These are phyloP conservation scores for Porites australiensis DNA, from an alignment of 64 coral and sea anemone genomes.

Conservation along the genomic window DNA sequence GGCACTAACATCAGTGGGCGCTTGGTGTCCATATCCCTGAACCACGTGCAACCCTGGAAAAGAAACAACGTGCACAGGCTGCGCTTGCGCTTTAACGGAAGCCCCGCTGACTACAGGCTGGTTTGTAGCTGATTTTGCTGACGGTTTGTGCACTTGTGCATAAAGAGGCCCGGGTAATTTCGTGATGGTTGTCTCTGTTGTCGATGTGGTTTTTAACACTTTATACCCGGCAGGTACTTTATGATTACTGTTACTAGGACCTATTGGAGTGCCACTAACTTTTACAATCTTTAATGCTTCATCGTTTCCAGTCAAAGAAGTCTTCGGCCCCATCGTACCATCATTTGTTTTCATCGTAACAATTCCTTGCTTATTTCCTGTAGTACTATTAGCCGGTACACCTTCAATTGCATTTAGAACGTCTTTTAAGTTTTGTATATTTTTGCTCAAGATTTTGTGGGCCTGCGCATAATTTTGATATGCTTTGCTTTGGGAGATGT, in stretches of 20 bases:
- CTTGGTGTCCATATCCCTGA: background rate
- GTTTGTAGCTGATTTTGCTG: background rate
- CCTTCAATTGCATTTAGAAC: constrained; percentile 29
- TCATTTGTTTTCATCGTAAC: background rate
- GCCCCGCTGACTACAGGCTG: background rate
- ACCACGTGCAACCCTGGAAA: constrained; percentile 1
- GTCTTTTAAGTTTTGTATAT: constrained; percentile 20
- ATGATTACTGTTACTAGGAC: background rate
- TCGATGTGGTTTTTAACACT: background rate
- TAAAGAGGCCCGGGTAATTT: background rate
- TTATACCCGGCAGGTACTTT: background rate
- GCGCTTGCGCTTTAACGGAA: background rate
- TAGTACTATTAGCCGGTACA: background rate
- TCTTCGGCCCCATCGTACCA: background rate
- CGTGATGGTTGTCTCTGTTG: background rate
- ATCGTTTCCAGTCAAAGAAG: background rate
- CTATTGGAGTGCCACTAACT: background rate
- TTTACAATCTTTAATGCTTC: background rate
- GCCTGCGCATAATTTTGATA: constrained; percentile 12
- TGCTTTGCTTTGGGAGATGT: background rate
- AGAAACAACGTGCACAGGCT: background rate
- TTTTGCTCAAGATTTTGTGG: constrained; percentile 25
- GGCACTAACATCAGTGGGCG: background rate
- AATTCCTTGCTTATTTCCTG: background rate
- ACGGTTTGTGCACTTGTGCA: background rate